Evolutionary conservation across 1,140 invertebrate species (phyloP).

Genomic region (Zaprionus taronus): DNA sequence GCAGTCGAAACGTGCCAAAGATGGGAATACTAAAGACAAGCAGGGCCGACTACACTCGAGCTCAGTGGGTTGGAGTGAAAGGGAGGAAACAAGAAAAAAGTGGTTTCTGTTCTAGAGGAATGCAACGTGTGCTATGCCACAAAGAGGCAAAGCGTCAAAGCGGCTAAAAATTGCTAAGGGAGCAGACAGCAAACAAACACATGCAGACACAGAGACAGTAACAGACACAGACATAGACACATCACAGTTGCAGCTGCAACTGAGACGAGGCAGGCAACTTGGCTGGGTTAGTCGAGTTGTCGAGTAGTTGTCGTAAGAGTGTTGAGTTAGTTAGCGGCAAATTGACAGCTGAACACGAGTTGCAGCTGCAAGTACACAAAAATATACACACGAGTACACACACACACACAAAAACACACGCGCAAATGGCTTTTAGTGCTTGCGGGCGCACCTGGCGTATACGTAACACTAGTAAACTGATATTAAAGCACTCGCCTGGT

Average conservation of each 20-base stretch:
- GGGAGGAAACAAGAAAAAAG: slow-evolving; percentile 11
- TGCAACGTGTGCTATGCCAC: slow-evolving; percentile 18
- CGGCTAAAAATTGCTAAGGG: slow-evolving; percentile 33
- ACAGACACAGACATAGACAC: background rate
- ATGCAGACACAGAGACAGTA: slow-evolving; percentile 17
- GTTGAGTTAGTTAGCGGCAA: slow-evolving; percentile 49
- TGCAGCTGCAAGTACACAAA: slow-evolving; percentile 25
- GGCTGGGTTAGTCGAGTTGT: background rate
- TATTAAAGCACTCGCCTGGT: slow-evolving; percentile 1
- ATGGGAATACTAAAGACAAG: slow-evolving; percentile 18
- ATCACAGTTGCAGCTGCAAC: background rate
- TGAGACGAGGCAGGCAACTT: background rate
- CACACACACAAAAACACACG: background rate
- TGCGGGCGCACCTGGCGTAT: slow-evolving; percentile 60
- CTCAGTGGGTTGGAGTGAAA: background rate
- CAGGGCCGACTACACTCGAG: no score
- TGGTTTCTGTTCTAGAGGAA: slow-evolving; percentile 18
- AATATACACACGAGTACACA: slow-evolving; percentile 7
- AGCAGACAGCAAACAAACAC: slow-evolving; percentile 12
- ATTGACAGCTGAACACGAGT: slow-evolving; percentile 39
- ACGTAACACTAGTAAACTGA: slow-evolving; percentile 48
- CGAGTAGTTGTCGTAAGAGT: background rate
- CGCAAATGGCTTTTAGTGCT: slow-evolving; percentile 46
- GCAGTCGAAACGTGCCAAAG: slow-evolving; percentile 16
- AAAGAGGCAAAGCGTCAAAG: slow-evolving; percentile 45